Evolutionary conservation across 2,113 vertebrate species (phyloP).

Genomic region (Dicaeum eximium): DNA sequence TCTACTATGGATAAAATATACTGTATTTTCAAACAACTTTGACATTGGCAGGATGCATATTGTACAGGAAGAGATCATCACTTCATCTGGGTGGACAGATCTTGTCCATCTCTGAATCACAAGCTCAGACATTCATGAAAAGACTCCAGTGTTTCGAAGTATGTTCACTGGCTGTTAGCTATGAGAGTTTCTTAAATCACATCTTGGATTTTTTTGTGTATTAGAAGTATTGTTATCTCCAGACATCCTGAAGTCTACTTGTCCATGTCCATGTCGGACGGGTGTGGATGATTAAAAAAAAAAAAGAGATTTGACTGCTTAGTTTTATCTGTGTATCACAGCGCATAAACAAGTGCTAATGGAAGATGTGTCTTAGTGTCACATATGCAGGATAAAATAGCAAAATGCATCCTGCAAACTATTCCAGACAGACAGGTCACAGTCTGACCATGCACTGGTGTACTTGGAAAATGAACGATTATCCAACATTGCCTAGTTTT

Average conservation of each 20-base stretch:
- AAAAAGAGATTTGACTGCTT: not conserved
- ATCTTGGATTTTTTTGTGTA: not conserved
- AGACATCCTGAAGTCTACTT: not conserved
- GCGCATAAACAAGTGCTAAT: not conserved
- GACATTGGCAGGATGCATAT: not conserved
- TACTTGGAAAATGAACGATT: constrained; percentile 39
- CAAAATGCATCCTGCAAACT: not conserved
- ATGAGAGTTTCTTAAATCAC: not conserved
- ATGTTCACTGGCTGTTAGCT: not conserved
- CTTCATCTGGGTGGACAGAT: not conserved
- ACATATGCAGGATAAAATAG: not conserved
- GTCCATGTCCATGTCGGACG: not conserved
- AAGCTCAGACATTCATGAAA: not conserved
- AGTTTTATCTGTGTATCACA: not conserved
- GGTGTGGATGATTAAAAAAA: not conserved
- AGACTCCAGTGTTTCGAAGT: not conserved
- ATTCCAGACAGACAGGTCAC: constrained; percentile 19
- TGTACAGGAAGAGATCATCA: not conserved
- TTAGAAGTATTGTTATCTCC: not conserved
- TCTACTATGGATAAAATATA: not conserved
- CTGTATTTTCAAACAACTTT: not conserved
- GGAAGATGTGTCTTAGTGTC: not conserved
- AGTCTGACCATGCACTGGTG: constrained; percentile 31
- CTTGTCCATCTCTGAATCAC: not conserved
- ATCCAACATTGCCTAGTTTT: constrained; percentile 30